phyloP scores from a whole-genome alignment of 2,113 vertebrate species.

The Sinocyclocheilus rhinocerous region DNA sequence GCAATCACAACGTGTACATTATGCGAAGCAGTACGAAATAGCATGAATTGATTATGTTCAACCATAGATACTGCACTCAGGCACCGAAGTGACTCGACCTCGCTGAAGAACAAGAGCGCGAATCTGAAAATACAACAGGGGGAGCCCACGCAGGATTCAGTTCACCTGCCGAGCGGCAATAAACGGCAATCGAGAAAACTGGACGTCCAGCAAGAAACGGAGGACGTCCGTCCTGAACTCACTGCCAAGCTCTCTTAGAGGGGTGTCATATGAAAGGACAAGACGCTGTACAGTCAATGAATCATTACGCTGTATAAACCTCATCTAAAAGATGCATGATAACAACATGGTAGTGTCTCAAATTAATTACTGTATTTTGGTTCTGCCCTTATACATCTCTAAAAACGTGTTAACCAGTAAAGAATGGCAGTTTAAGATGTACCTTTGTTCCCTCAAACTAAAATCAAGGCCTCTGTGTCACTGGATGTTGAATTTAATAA shows the following conservation, averaged over 20 bases:
- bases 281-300: slow-evolving; percentile 68
- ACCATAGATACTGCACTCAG: slow-evolving; percentile 73
- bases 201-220: slow-evolving; percentile 61
- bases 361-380: slow-evolving; percentile 18
- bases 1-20: slow-evolving; percentile 64
- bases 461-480: slow-evolving; percentile 83
- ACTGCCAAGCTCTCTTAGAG: slow-evolving; percentile 30
- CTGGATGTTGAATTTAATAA: slow-evolving; percentile 78
- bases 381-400: slow-evolving; percentile 72
- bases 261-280: slow-evolving; percentile 42
- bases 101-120: slow-evolving; percentile 62
- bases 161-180: slow-evolving; percentile 71
- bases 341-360: background rate
- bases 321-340: slow-evolving; percentile 51
- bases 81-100: slow-evolving; percentile 69
- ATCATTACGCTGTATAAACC: slow-evolving; percentile 71
- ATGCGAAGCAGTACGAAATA: slow-evolving; percentile 77
- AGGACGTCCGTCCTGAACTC: slow-evolving; percentile 61
- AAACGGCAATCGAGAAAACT: slow-evolving; percentile 66
- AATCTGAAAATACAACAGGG: slow-evolving; percentile 54
- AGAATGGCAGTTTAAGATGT: slow-evolving; percentile 83
- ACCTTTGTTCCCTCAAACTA: slow-evolving; percentile 78
- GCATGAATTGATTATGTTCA: slow-evolving; percentile 77
- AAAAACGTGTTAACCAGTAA: slow-evolving; percentile 71
- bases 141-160: slow-evolving; percentile 55